Conservation (phyloP, 1,140 invertebrate species). For the Leptonema lineaticorne region DNA sequence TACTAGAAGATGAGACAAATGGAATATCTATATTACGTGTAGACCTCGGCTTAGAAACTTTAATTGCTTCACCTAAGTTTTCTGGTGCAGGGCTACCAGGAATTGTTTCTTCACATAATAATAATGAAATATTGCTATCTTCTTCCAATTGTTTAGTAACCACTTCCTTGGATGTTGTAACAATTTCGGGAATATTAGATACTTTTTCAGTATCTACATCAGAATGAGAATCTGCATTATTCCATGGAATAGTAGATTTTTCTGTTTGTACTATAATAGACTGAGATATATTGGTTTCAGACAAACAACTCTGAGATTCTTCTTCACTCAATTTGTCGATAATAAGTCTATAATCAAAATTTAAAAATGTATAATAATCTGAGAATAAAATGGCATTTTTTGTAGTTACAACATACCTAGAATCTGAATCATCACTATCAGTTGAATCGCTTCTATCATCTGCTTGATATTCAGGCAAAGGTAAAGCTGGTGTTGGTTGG, state of each 20-base stretch:
- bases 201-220: constrained; percentile 31
- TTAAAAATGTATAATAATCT: too few species aligned
- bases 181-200: constrained; percentile 9
- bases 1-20: constrained; percentile 63
- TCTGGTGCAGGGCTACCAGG: constrained; percentile 79
- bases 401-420: constrained; percentile 52
- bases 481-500: constrained; percentile 47
- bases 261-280: constrained; percentile 47
- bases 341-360: constrained; percentile 47
- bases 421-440: constrained; percentile 74
- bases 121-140: constrained; percentile 60
- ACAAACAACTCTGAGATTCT: constrained; percentile 43
- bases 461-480: constrained; percentile 47
- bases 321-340: constrained; percentile 55
- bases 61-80: constrained; percentile 48
- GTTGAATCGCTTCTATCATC: constrained; percentile 54
- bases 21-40: constrained; percentile 61
- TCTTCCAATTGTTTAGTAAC: constrained; percentile 45
- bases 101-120: constrained; percentile 87
- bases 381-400: too few species aligned
- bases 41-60: constrained; percentile 49
- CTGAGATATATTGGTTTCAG: constrained; percentile 31
- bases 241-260: constrained; percentile 51
- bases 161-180: constrained; percentile 5
- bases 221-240: constrained; percentile 50